phyloP scores from a whole-genome alignment of 2,797 vertebrate genomes.

The Diplodus sargus region DNA sequence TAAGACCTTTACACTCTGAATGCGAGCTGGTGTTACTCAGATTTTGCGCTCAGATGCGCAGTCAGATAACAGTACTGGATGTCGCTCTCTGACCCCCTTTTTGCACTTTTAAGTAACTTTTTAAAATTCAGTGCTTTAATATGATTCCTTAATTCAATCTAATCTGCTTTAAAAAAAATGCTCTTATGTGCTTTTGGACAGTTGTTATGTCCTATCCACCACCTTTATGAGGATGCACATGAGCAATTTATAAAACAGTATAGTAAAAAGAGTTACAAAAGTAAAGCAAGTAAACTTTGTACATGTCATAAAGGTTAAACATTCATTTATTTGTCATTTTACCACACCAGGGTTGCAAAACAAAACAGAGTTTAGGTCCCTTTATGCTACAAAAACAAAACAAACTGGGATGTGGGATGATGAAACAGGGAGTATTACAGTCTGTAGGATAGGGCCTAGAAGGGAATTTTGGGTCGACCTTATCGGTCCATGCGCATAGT shows the following conservation, averaged over 20 bases:
- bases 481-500: no score
- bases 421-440: no score
- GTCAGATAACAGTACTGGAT: neutral
- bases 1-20: neutral
- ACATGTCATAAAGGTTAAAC: no score
- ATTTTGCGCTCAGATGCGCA: neutral
- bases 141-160: neutral
- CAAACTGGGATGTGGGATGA: no score
- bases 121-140: neutral
- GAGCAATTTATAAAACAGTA: neutral
- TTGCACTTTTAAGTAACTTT: neutral
- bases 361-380: no score
- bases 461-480: no score
- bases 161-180: neutral
- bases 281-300: neutral
- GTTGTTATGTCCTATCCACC: neutral
- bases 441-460: no score
- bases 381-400: no score
- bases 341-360: no score
- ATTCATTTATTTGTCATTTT: no score
- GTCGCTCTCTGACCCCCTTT: neutral
- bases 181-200: neutral
- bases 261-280: neutral
- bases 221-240: neutral
- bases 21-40: neutral